phyloP scores from a whole-genome alignment of 2,113 vertebrate species.

The Scomber colias region DNA sequence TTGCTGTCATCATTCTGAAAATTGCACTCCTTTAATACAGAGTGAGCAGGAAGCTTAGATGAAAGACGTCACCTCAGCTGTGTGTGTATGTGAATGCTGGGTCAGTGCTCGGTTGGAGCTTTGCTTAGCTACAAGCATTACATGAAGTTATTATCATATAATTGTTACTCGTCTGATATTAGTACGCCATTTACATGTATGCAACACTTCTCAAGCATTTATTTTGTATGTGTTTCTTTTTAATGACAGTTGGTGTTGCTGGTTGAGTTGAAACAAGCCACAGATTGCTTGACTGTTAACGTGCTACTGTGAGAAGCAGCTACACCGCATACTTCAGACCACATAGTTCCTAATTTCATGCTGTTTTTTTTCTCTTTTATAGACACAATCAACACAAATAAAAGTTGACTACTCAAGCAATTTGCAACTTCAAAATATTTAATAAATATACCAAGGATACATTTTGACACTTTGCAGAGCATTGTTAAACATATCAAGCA shows the following conservation, averaged over 20 bases:
- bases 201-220: slow-evolving; percentile 49
- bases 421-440: not conserved
- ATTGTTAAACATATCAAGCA: not conserved
- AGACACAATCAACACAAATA: not conserved
- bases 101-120: slow-evolving; percentile 16
- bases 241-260: slow-evolving; percentile 16
- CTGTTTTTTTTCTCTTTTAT: not conserved
- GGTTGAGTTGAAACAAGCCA: slow-evolving; percentile 5
- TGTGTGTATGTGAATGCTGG: slow-evolving; percentile 26
- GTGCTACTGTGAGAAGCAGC: not conserved
- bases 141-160: slow-evolving; percentile 33
- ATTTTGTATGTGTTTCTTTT: slow-evolving; percentile 31
- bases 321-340: not conserved
- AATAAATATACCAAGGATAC: not conserved
- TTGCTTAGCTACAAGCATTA: slow-evolving; percentile 22
- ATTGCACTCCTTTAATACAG: slow-evolving; percentile 3
- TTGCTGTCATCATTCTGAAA: not conserved
- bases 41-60: not conserved
- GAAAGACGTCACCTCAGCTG: not conserved
- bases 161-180: slow-evolving; percentile 33
- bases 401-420: too few relatives aligned
- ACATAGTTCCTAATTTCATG: not conserved
- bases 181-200: slow-evolving; percentile 13
- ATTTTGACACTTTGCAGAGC: not conserved
- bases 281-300: slow-evolving; percentile 39